phyloP scores from a whole-genome alignment of 2,888 invertebrate species.

The Mimumesa dahlbomi region DNA sequence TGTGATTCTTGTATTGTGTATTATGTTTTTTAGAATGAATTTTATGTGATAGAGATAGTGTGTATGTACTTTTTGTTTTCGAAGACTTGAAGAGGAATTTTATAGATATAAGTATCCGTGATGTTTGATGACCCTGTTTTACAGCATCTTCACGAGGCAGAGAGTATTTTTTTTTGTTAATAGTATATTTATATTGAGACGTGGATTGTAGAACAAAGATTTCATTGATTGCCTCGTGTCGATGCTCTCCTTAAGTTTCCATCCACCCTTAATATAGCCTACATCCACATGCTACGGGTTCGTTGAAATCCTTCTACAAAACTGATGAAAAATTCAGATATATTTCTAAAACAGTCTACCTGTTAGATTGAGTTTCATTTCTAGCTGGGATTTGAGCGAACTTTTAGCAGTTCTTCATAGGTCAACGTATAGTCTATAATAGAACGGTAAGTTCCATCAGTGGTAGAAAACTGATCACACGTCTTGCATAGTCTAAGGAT shows the following conservation, averaged over 20 bases:
- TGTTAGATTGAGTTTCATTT: neutral
- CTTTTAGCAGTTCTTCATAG: conserved; percentile 15
- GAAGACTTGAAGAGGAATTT: neutral
- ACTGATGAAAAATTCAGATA: neutral
- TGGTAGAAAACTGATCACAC: conserved; percentile 19
- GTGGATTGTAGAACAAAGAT: no score
- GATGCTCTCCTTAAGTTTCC: neutral
- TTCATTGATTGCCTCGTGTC: no score
- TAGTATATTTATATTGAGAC: neutral
- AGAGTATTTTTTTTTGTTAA: neutral
- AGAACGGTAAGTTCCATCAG: conserved; percentile 54
- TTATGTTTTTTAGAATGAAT: no score
- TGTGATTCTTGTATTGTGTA: no score
- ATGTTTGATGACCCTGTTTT: neutral
- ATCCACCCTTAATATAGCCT: neutral
- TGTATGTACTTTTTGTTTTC: no score
- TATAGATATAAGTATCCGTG: neutral
- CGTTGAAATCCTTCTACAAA: neutral
- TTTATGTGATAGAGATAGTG: no score
- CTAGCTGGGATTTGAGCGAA: conserved; percentile 19
- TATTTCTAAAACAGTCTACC: neutral
- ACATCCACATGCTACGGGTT: neutral
- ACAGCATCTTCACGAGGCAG: neutral
- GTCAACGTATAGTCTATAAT: conserved; percentile 31
- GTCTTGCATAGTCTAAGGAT: conserved; percentile 20